phyloP scores from a whole-genome alignment of 2,888 invertebrate species.

The Noctua janthe region DNA sequence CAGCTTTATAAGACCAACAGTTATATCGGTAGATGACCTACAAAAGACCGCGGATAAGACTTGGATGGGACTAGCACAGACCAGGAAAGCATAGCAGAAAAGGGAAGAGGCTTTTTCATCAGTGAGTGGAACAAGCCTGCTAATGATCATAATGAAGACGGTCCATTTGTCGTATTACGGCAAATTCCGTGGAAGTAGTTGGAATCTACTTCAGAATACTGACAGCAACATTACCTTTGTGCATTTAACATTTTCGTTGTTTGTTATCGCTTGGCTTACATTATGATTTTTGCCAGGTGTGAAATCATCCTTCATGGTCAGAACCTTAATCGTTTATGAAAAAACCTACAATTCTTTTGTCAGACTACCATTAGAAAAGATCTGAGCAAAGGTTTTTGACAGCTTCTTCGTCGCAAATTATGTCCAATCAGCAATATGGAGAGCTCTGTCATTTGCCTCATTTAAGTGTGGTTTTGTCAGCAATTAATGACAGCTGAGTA shows the following conservation, averaged over 20 bases:
- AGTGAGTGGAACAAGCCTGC: background rate
- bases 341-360: constrained; percentile 19
- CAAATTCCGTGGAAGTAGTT: background rate
- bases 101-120: background rate
- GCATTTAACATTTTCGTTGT: background rate
- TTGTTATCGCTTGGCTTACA: background rate
- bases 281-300: background rate
- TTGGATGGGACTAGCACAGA: background rate
- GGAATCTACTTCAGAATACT: background rate
- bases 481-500: constrained; percentile 13
- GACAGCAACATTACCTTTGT: background rate
- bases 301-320: constrained; percentile 8
- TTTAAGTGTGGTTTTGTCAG: background rate
- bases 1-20: background rate
- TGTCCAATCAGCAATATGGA: background rate
- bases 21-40: background rate
- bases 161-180: background rate
- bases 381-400: background rate
- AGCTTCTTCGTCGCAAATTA: background rate
- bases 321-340: background rate
- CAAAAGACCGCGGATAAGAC: background rate
- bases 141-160: background rate
- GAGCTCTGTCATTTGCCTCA: background rate
- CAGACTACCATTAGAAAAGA: background rate
- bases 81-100: background rate